Conservation (phyloP, 2,888 invertebrate genomes). For the Carabus problematicus region DNA sequence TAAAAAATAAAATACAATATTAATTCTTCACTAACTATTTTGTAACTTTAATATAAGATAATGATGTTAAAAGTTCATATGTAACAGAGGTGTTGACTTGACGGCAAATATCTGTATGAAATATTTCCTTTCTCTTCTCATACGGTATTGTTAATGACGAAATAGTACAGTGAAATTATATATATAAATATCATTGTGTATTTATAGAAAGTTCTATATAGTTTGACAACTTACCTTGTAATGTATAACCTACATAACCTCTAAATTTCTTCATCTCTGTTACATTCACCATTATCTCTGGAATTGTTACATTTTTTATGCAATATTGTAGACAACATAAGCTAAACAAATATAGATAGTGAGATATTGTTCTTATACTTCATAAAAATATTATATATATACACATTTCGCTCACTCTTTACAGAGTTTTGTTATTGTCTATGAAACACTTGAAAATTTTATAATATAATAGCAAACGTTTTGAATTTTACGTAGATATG, state of each 20-base stretch:
- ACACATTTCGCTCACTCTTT: constrained; percentile 42
- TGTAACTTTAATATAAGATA: constrained; percentile 30
- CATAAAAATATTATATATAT: constrained; percentile 40
- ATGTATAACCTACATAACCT: too few relatives aligned
- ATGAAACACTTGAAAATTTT: constrained; percentile 39
- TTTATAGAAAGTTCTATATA: too few relatives aligned
- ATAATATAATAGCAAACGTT: constrained; percentile 32
- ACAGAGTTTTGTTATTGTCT: constrained; percentile 43
- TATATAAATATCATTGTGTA: too few relatives aligned
- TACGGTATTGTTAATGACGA: too few relatives aligned
- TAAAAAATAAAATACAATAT: constrained; percentile 29
- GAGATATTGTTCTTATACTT: constrained; percentile 42
- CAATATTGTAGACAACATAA: constrained; percentile 40
- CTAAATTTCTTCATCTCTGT: constrained; percentile 21
- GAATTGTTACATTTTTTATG: constrained; percentile 42
- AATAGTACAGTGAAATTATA: too few relatives aligned
- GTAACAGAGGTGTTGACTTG: constrained; percentile 22
- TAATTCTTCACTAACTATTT: constrained; percentile 36
- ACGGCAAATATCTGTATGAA: too few relatives aligned
- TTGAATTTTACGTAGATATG: constrained; percentile 35
- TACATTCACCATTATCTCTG: constrained; percentile 27
- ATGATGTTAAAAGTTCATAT: constrained; percentile 26
- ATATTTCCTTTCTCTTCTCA: too few relatives aligned
- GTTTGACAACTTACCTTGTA: too few relatives aligned
- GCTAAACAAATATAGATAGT: constrained; percentile 43